Base-by-base conservation (phyloP, 2,888 invertebrate genomes). In the Meiosimyza decipiens region DNA sequence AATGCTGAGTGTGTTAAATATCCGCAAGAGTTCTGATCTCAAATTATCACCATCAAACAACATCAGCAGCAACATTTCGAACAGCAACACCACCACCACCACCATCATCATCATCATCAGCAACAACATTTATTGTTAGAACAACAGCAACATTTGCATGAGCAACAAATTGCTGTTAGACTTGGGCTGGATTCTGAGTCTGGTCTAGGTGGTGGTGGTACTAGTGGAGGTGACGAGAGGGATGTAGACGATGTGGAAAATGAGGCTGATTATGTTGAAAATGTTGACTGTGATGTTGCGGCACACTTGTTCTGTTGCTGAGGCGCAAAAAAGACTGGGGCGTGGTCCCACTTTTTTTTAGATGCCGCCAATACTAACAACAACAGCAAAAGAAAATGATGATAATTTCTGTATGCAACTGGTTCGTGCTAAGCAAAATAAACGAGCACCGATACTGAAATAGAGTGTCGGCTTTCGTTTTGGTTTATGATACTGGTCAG, bases 1-100 rank as follows among this genome's bases (percentile, higher is more conserved):
- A 89, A 89, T 88, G 88, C 89, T 89, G 90, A 84, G 77, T 90
- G 87, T 84, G 85, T 87, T 65, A 87, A 87, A 80, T 87, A 87
- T 86, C 87, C 87, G 78, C 87, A 87, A 85, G 87, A 87, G 84
- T 87, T 87, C 86, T 87, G 87, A 87, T 87, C 87, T 87, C 87
- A 87, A 86, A 84, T 84, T 83, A 83, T 83, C 80, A 79, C 80
- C 77, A 80, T 71, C 60, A 74, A 77, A 76, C 80, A 81, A 78
- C 82, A 82, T 67, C 80, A 78, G 71, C 80, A 73, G 62, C 74
- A 72, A 49, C 73, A 71, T 54, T 40, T 40, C 66, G 73, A 76
- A 75, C 80, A 80, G 67, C 79, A 79, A 78, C 81, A 81, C 66
- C 80, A 78, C 70, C 80, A 73, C 59, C 74, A 74, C 15, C 54